Evolutionary conservation across 2,113 vertebrate genomes (phyloP), one percentile per base, ranked within the genome.

Genomic region (Sphaerodactylus townsendi): DNA sequence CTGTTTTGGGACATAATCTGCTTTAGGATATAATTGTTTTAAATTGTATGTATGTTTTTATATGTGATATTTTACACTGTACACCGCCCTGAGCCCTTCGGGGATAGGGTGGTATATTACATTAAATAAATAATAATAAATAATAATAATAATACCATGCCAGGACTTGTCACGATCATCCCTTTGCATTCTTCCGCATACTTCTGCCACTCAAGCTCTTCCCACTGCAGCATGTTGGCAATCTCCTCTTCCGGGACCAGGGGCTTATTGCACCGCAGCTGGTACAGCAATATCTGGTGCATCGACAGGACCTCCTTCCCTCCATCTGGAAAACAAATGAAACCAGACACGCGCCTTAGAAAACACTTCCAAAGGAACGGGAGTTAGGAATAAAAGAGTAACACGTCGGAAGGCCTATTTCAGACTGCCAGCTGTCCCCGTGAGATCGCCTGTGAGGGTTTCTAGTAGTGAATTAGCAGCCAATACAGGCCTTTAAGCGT

Each of bases 101-200:
- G n/a, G n/a, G n/a, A n/a, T n/a, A n/a, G n/a, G n/a, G n/a, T n/a
- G n/a, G n/a, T n/a, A n/a, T n/a, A n/a, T n/a, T n/a, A n/a, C n/a
- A n/a, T n/a, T n/a, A n/a, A n/a, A n/a, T n/a, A n/a, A n/a, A n/a
- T n/a, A n/a, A n/a, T n/a, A n/a, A n/a, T n/a, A n/a, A n/a, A n/a
- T n/a, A n/a, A n/a, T n/a, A n/a, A n/a, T n/a, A n/a, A n/a, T n/a
- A n/a, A n/a, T n/a, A n/a, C 99, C 98, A 98, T 98, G 89, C 98
- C 98, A 13, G 99, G 98, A 94, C 98, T 98, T 93, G 97, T 99
- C 91, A 99, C 99, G 0, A 99, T 99, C 99, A 99, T 99, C 90
- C 99, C 99, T 94, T 99, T 99, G 95, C 99, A 99, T 92, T 99
- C 99, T 83, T 99, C 99, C 0, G 99, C 99, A 0, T 99, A 99